Base-by-base conservation (phyloP, 2,888 invertebrate genomes). In the Ophraella communa region DNA sequence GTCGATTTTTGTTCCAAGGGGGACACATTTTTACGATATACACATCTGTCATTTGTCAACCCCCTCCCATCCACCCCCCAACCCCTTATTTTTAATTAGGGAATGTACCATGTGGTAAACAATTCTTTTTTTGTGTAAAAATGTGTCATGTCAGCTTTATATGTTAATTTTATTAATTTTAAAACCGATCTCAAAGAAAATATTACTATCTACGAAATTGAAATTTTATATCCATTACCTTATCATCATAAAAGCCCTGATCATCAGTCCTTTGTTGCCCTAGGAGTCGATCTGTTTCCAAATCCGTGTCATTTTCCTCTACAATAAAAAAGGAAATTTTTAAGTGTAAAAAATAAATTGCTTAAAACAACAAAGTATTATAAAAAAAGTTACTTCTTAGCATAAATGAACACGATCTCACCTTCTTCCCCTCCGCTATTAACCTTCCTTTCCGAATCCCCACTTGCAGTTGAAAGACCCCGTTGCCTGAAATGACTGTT, bases 261-360 rank as follows among this genome's bases (percentile, higher is more conserved):
- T 95, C 95, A 76, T 95, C 95, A n/a, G 94, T 91, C 72, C 95
- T 86, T 81, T 97, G 96, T 80, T 97, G 96, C 17, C 97, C 96
- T 66, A 98, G 87, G 67, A 98, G 84, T 75, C 97, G 87, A 82
- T 98, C 98, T n/a, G 98, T 98, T 84, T 98, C 98, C 74, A 97
- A 88, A 82, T 98, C 98, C 0, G 98, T 98, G 79, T 98, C 98
- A 23, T 96, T 95, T 83, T 95, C 95, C 80, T 92, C 93, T 87
- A 84, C 79, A 77, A 78, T 60, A 64, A 71, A 68, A 62, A 52
- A 51, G 33, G 27, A 23, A n/a, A 66, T 42, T 39, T 17, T 23
- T 44, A 3, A 30, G 11, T 30, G 11, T 30, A 10, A 27, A 27
- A 27, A 1, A 8, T 27, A 27, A 27, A 2, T 24, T 2, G 24